Evolutionary conservation across 2,113 vertebrate species (phyloP).

Genomic region (Anarhynchus alexandrinus): DNA sequence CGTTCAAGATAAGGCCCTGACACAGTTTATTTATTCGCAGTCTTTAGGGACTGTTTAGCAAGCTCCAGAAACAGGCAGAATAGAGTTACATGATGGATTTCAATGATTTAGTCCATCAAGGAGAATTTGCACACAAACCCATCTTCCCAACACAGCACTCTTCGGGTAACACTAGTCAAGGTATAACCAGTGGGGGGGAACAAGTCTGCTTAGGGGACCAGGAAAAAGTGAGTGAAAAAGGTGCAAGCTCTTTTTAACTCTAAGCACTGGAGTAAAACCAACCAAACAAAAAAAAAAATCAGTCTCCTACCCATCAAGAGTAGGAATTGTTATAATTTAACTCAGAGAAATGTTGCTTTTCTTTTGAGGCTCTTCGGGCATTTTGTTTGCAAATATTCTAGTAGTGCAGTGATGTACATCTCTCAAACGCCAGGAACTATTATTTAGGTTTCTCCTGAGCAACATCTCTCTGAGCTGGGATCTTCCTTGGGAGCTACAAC

Average conservation of each 20-base stretch:
- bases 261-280: neutral
- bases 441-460: neutral
- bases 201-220: neutral
- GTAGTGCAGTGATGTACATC: neutral
- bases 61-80: neutral
- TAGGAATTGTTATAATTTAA: neutral
- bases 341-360: neutral
- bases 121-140: neutral
- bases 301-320: neutral
- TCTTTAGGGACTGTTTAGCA: neutral
- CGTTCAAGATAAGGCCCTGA: neutral
- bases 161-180: neutral
- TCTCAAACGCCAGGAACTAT: neutral
- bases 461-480: neutral
- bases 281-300: neutral
- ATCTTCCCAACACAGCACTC: neutral
- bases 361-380: neutral
- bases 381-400: neutral
- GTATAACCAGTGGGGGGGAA: rapidly evolving
- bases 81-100: neutral
- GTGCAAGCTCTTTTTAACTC: neutral
- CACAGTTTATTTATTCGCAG: neutral
- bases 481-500: neutral
- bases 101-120: neutral
- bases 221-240: neutral